Conservation (phyloP, 2,888 invertebrate species). For the Euzetes globulus region DNA sequence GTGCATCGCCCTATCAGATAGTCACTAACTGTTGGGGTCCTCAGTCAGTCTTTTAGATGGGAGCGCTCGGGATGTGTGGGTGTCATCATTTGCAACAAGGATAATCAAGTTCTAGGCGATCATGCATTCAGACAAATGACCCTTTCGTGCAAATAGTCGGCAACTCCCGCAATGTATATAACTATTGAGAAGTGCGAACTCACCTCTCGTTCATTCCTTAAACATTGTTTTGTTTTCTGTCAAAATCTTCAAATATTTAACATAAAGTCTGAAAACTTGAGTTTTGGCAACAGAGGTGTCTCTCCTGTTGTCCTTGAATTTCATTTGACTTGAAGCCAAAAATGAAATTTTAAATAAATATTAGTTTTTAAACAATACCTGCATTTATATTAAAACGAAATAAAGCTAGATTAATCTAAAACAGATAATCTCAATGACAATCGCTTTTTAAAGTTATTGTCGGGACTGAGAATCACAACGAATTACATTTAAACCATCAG, state of each 20-base stretch:
- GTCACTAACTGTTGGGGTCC: conserved; percentile 9
- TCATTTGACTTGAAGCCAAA: neutral
- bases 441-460: no score
- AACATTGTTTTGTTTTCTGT: neutral
- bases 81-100: conserved; percentile 17
- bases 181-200: neutral
- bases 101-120: neutral
- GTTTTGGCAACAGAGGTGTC: neutral
- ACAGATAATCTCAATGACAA: conserved; percentile 17
- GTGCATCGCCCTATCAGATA: conserved; percentile 23
- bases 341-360: neutral
- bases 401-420: neutral
- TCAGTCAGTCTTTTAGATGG: neutral
- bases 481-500: neutral
- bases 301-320: neutral
- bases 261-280: no score
- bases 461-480: no score
- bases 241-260: no score
- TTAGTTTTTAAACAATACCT: neutral
- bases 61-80: conserved; percentile 3
- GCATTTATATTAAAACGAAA: neutral
- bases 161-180: conserved; percentile 16
- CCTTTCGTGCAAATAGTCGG: neutral
- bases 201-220: conserved; percentile 3
- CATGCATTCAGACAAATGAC: conserved; percentile 26